Percentiles rank a stretch among this genome's conserved stretches.
These are phyloP conservation scores for Dicentrarchus labrax DNA, from an alignment of 2,113 vertebrate genomes.

Conservation along the genomic window DNA sequence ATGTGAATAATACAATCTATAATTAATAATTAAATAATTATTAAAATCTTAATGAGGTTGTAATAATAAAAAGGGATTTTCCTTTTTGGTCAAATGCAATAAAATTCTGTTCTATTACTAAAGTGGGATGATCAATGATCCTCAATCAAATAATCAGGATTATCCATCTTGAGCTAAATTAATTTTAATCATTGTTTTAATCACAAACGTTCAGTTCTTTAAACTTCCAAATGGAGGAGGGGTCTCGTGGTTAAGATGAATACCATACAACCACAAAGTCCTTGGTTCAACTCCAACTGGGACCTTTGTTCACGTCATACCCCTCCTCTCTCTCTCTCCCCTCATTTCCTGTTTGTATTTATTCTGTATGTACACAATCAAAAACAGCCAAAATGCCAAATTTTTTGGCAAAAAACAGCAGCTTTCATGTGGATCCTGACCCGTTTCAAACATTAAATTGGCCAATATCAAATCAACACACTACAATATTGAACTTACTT, in stretches of 20 bases:
- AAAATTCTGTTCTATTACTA: too few relatives aligned
- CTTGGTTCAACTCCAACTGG: neutral
- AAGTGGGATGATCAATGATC: neutral
- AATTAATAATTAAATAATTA: too few relatives aligned
- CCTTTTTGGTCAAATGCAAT: neutral
- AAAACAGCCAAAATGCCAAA: neutral
- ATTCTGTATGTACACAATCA: neutral
- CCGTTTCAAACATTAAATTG: neutral
- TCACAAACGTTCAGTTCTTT: slow-evolving; percentile 1
- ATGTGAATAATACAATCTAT: too few relatives aligned
- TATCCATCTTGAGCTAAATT: neutral
- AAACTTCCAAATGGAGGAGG: neutral
- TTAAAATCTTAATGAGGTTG: neutral
- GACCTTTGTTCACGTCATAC: too few relatives aligned
- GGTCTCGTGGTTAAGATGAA: neutral
- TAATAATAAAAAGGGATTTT: neutral
- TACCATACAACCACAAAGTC: neutral
- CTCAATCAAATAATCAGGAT: too few relatives aligned
- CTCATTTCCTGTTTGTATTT: neutral
- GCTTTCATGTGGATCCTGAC: neutral
- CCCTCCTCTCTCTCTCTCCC: neutral
- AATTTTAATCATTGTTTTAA: neutral
- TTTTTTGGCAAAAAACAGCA: too few relatives aligned
- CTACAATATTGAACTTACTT: neutral
- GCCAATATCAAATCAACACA: too few relatives aligned